phyloP scores from a whole-genome alignment of 2,888 invertebrate species.

The Dryobotodes eremita region DNA sequence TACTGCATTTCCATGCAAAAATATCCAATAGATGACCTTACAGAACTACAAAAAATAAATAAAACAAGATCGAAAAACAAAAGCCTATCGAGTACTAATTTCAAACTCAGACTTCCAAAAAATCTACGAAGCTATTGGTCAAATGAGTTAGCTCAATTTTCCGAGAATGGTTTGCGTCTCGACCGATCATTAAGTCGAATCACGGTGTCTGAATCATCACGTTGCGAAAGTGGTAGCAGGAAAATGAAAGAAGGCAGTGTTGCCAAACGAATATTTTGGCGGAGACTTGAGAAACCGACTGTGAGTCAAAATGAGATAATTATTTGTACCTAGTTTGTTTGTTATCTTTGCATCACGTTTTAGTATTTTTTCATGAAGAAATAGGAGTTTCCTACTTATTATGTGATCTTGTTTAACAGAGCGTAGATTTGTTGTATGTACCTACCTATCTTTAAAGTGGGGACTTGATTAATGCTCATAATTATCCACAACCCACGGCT shows the following conservation, averaged over 20 bases:
- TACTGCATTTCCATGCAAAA: not conserved
- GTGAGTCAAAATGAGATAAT: slow-evolving; percentile 73
- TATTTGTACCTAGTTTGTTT: slow-evolving; percentile 47
- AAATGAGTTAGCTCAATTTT: slow-evolving; percentile 44
- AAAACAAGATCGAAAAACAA: slow-evolving; percentile 21
- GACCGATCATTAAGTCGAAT: slow-evolving; percentile 53
- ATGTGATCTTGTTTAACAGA: not conserved
- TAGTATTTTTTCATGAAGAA: not conserved
- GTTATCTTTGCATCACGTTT: slow-evolving; percentile 31
- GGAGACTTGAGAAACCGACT: slow-evolving; percentile 70
- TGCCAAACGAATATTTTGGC: slow-evolving; percentile 69
- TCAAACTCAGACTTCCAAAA: not conserved
- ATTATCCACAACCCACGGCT: no score
- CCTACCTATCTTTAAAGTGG: not conserved
- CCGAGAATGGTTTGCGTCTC: slow-evolving; percentile 56
- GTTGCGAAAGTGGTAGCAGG: slow-evolving; percentile 84
- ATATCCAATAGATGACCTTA: not conserved
- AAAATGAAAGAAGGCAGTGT: slow-evolving; percentile 77
- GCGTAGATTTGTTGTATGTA: not conserved
- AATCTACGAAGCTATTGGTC: slow-evolving; percentile 16
- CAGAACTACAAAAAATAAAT: not conserved
- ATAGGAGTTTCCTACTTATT: not conserved
- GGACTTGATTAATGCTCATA: no score
- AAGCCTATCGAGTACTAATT: slow-evolving; percentile 3
- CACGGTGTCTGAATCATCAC: slow-evolving; percentile 77